phyloP scores from a whole-genome alignment of 1,140 invertebrate species.

The Metopolophium dirhodum region DNA sequence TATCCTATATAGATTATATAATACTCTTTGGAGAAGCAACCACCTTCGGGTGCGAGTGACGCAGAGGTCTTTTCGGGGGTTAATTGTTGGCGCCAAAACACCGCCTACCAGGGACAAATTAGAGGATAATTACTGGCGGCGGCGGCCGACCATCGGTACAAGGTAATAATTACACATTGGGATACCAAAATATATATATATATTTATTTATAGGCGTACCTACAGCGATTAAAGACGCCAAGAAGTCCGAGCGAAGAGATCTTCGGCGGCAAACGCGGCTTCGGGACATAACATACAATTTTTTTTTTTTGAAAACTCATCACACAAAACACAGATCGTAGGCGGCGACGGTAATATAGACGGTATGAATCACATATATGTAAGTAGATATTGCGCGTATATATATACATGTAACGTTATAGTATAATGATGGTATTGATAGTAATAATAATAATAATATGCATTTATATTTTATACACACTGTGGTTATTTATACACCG shows the following conservation, averaged over 20 bases:
- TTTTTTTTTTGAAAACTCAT: not conserved
- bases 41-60: not conserved
- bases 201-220: not conserved
- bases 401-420: not conserved
- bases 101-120: conserved; percentile 54
- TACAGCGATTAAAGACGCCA: conserved; percentile 25
- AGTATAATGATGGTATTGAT: not conserved
- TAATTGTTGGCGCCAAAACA: conserved; percentile 52
- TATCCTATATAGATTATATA: not conserved
- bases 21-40: not conserved
- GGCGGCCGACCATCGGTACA: not conserved
- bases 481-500: not conserved
- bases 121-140: conserved; percentile 53
- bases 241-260: conserved; percentile 1
- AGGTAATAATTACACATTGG: conserved; percentile 42
- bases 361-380: not conserved
- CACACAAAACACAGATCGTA: not conserved
- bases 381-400: not conserved
- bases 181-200: not conserved
- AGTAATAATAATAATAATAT: not conserved
- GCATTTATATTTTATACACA: not conserved
- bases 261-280: not conserved
- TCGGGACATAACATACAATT: not conserved
- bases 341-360: not conserved
- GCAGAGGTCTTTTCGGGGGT: conserved; percentile 33